Percentiles rank a stretch among this genome's conserved stretches.
Evolutionary conservation across 1,140 invertebrate species (phyloP).

Genomic region (Pollicipes pollicipes): DNA sequence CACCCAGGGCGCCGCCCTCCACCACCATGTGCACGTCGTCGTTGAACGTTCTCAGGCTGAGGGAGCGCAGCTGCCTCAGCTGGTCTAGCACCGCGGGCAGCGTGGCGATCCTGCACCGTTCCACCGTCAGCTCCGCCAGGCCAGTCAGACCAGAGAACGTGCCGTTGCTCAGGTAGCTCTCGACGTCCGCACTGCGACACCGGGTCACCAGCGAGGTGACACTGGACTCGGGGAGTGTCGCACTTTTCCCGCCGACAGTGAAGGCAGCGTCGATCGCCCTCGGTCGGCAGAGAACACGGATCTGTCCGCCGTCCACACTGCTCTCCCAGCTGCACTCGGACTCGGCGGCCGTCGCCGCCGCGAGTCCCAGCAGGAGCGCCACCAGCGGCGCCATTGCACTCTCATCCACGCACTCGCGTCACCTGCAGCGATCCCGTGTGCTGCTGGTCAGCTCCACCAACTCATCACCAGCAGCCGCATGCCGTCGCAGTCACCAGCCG

Average conservation of each 20-base stretch:
- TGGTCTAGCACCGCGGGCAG: slow-evolving; percentile 22
- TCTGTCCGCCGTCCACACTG: not conserved
- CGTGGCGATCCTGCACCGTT: slow-evolving; percentile 44
- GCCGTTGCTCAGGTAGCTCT: not conserved
- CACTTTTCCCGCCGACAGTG: too few relatives aligned
- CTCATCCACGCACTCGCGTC: too few relatives aligned
- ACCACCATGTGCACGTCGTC: slow-evolving; percentile 9
- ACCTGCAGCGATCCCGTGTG: too few relatives aligned
- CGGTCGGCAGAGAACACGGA: not conserved
- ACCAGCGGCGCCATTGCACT: not conserved
- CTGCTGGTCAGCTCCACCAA: too few relatives aligned
- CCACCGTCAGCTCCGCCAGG: slow-evolving; percentile 40
- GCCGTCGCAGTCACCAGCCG: too few relatives aligned
- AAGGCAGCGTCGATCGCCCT: not conserved
- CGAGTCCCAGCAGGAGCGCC: not conserved
- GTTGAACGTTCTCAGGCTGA: not conserved
- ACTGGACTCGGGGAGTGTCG: too few relatives aligned
- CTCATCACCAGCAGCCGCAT: too few relatives aligned
- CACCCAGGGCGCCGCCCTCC: slow-evolving; percentile 12
- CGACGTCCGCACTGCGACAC: not conserved
- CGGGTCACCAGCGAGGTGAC: not conserved
- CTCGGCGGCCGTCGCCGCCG: too few relatives aligned
- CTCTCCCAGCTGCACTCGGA: not conserved
- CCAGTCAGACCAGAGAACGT: not conserved
- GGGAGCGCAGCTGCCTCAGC: slow-evolving; percentile 9